Evolutionary conservation across 2,113 vertebrate genomes (phyloP).

Genomic region (Sinocyclocheilus grahami): DNA sequence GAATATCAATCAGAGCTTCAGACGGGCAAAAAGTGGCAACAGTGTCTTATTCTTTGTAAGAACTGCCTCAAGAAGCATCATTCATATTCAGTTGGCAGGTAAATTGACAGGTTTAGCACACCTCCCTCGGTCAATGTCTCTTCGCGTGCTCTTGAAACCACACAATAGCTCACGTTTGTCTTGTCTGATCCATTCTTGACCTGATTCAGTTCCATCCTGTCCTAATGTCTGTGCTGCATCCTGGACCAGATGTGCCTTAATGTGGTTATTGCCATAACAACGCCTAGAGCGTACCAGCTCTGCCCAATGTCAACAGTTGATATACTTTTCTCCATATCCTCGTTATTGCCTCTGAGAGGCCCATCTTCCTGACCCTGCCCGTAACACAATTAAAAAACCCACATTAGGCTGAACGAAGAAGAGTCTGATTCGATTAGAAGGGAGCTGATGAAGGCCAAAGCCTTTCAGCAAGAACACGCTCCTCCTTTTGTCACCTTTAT

Average conservation of each 20-base stretch:
- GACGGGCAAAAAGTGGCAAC: constrained; percentile 45
- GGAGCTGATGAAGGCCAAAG: constrained; percentile 56
- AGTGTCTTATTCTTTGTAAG: constrained; percentile 38
- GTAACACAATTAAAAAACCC: constrained; percentile 62
- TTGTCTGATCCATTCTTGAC: constrained; percentile 33
- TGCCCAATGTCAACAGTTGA: constrained; percentile 60
- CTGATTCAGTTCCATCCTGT: constrained; percentile 39
- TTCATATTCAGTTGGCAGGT: constrained; percentile 43
- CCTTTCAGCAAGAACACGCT: constrained; percentile 43
- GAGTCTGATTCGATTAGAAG: constrained; percentile 57
- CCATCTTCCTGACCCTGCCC: constrained; percentile 58
- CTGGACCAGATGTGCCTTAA: constrained; percentile 61
- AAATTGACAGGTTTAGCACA: constrained; percentile 34
- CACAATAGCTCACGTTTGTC: constrained; percentile 11
- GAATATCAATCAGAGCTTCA: constrained; percentile 58
- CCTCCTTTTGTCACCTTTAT: constrained; percentile 55
- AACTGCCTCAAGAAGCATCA: constrained; percentile 38
- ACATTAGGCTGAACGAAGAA: constrained; percentile 59
- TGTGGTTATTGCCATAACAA: constrained; percentile 64
- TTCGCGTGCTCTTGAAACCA: constrained; percentile 27
- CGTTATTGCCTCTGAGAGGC: constrained; percentile 53
- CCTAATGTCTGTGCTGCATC: constrained; percentile 50
- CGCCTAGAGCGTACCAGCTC: constrained; percentile 51
- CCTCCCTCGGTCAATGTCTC: constrained; percentile 42
- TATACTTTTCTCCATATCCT: constrained; percentile 33